phyloP scores from a whole-genome alignment of 2,113 vertebrate species.

The Aspiorhynchus laticeps region DNA sequence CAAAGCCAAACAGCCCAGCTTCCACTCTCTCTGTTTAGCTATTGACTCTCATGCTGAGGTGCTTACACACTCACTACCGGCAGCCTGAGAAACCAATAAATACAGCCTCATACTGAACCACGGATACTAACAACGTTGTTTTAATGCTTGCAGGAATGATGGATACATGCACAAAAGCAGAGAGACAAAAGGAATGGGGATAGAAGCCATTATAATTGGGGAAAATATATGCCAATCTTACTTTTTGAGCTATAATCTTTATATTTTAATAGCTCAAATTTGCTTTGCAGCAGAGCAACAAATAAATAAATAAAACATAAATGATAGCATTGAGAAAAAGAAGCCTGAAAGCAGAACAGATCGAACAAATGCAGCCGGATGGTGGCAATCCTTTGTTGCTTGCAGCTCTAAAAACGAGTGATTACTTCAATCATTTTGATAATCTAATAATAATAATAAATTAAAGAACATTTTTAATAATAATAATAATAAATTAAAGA shows the following conservation, averaged over 20 bases:
- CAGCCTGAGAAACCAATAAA: slow-evolving; percentile 31
- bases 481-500: background rate
- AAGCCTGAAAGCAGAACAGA: background rate
- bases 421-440: no score
- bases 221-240: background rate
- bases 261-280: background rate
- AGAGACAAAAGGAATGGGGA: background rate
- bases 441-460: no score
- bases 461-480: no score
- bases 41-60: slow-evolving; percentile 50
- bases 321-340: background rate
- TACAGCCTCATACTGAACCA: background rate
- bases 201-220: background rate
- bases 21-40: slow-evolving; percentile 46
- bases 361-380: background rate
- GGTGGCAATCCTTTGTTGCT: background rate
- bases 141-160: slow-evolving; percentile 6
- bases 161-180: background rate
- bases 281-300: background rate
- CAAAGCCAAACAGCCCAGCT: slow-evolving; percentile 45
- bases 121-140: background rate
- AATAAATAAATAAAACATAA: background rate
- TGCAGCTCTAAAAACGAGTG: no score
- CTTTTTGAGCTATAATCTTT: background rate
- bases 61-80: slow-evolving; percentile 34